A percentile compares a stretch with the other conserved stretches of the same genome.
Evolutionary conservation across 2,797 vertebrate species (phyloP).

Genomic region (Fratercula arctica): DNA sequence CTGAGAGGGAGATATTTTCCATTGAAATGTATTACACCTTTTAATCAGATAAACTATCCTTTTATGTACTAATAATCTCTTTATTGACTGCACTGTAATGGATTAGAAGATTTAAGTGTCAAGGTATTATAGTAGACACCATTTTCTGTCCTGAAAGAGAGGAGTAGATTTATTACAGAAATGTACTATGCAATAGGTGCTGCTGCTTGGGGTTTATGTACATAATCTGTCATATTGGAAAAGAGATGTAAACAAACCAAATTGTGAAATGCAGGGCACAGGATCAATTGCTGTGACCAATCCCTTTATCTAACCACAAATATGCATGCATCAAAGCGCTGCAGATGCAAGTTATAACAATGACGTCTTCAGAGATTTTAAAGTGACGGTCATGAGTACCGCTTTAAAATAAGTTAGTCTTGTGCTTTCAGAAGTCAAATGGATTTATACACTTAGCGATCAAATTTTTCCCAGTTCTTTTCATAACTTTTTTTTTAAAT

Average conservation of each 20-base stretch:
- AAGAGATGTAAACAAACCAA: not conserved
- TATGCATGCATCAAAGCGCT: not conserved
- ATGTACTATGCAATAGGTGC: not conserved
- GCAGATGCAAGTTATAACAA: not conserved
- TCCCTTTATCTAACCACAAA: not conserved
- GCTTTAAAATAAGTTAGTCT: not conserved
- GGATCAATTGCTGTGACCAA: not conserved
- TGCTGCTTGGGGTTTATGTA: not conserved
- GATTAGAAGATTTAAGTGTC: constrained; percentile 22
- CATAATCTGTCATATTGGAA: constrained; percentile 2
- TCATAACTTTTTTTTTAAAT: not conserved
- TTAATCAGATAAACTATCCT: not conserved
- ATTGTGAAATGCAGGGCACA: not conserved
- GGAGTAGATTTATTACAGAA: not conserved
- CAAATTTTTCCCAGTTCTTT: not conserved
- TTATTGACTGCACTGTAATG: constrained; percentile 16
- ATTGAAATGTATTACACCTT: not conserved
- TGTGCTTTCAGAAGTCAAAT: not conserved
- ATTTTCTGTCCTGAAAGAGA: not conserved
- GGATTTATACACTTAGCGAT: not conserved
- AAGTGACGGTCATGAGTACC: not conserved
- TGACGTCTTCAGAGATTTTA: not conserved
- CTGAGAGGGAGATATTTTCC: not conserved
- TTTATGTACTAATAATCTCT: constrained; percentile 18
- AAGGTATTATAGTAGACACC: not conserved